These are phyloP conservation scores for Sparidentex hasta DNA, from an alignment of 2,797 vertebrate genomes.

Conservation along the genomic window DNA sequence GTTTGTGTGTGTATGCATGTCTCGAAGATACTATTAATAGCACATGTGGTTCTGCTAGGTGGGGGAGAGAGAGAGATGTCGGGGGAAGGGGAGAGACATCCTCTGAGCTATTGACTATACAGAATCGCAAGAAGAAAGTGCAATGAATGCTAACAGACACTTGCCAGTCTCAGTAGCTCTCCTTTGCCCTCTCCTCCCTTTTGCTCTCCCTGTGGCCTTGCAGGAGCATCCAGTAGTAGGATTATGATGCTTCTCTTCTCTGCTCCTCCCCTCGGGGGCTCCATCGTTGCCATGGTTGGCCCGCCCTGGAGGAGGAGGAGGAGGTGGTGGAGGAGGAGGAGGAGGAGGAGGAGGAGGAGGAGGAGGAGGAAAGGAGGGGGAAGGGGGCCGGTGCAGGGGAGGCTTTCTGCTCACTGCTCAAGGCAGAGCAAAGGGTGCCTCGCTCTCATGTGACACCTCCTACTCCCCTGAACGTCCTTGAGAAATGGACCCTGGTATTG, in stretches of 20 bases:
- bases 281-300: constrained; percentile 82
- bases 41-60: constrained; percentile 71
- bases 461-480: constrained; percentile 70
- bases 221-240: constrained; percentile 75
- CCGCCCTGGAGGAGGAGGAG: constrained; percentile 62
- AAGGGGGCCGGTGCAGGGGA: constrained; percentile 63
- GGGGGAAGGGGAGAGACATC: constrained; percentile 53
- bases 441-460: constrained; percentile 73
- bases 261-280: constrained; percentile 82
- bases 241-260: constrained; percentile 79
- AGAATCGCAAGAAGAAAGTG: constrained; percentile 76
- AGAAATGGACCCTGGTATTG: constrained; percentile 62
- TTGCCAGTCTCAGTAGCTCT: constrained; percentile 57
- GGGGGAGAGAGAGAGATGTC: constrained; percentile 50
- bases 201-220: constrained; percentile 71
- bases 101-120: constrained; percentile 67
- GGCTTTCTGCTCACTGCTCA: constrained; percentile 71
- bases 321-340: constrained; percentile 57
- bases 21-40: constrained; percentile 81
- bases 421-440: constrained; percentile 70
- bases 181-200: constrained; percentile 58
- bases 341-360: constrained; percentile 46
- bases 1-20: constrained; percentile 68
- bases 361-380: constrained; percentile 66
- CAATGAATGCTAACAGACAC: constrained; percentile 82